Conservation (phyloP, 2,888 invertebrate species). For the Neria commutata region DNA sequence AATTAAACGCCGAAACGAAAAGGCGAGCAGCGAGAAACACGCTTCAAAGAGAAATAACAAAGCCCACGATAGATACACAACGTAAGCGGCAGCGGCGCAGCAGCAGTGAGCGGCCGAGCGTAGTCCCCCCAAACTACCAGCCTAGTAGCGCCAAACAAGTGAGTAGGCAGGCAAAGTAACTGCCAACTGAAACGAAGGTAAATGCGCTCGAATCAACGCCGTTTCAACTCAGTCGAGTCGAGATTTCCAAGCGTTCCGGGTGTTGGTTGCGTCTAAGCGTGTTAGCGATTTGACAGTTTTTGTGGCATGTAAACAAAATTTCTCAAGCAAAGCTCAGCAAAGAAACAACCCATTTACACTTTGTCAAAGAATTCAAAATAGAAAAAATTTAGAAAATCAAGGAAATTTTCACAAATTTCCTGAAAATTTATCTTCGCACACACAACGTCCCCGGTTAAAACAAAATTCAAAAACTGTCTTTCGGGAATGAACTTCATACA, state of each 20-base stretch:
- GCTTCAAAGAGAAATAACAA: too few species aligned
- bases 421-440: background rate
- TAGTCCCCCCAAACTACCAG: background rate
- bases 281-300: background rate
- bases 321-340: too few species aligned
- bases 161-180: background rate
- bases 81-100: background rate
- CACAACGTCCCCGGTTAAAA: too few species aligned
- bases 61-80: background rate
- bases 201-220: background rate
- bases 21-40: too few species aligned
- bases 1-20: too few species aligned
- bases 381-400: background rate
- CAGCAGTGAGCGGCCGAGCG: background rate
- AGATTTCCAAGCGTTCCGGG: conserved; percentile 37
- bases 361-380: too few species aligned
- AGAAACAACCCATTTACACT: too few species aligned
- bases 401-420: background rate
- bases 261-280: conserved; percentile 19
- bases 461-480: too few species aligned
- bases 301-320: conserved; percentile 1
- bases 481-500: too few species aligned
- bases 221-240: conserved; percentile 33
- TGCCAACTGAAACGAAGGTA: background rate
- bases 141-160: background rate